Percentiles rank a stretch among this genome's conserved stretches.
phyloP scores from a whole-genome alignment of 2,797 vertebrate genomes.

The Aselliscus stoliczkanus region DNA sequence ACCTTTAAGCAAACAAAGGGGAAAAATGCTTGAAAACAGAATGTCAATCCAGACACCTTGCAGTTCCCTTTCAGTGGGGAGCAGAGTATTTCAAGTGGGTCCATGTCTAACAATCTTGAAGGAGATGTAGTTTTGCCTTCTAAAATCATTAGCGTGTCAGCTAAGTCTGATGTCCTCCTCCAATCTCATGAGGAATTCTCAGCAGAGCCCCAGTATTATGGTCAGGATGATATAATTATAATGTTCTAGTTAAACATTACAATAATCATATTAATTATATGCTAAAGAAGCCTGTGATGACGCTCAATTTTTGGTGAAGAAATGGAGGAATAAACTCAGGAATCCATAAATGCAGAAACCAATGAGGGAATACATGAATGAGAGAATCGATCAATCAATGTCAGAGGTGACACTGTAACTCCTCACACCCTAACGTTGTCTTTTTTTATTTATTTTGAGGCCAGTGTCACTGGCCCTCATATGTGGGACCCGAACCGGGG shows the following conservation, averaged over 20 bases:
- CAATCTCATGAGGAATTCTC: neutral
- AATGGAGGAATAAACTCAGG: neutral
- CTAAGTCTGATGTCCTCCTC: neutral
- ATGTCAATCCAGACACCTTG: neutral
- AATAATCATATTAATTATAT: neutral
- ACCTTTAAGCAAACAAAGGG: neutral
- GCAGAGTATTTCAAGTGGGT: neutral
- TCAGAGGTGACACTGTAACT: neutral
- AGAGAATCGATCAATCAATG: neutral
- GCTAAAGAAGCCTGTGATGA: neutral
- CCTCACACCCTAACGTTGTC: neutral
- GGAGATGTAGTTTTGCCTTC: neutral
- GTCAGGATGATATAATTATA: neutral
- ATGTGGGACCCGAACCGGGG: too few relatives aligned
- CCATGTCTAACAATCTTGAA: neutral
- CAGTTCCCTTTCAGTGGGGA: neutral
- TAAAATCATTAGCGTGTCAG: neutral
- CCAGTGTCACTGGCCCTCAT: too few relatives aligned
- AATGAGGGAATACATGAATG: neutral
- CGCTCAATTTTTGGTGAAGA: neutral
- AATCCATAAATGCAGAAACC: neutral
- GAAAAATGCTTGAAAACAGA: neutral
- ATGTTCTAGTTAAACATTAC: neutral
- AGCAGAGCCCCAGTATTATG: neutral
- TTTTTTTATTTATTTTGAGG: too few relatives aligned